A percentile compares a stretch with the other conserved stretches of the same genome.
Evolutionary conservation across 2,888 invertebrate species (phyloP).

Genomic region (Serripes groenlandicus): DNA sequence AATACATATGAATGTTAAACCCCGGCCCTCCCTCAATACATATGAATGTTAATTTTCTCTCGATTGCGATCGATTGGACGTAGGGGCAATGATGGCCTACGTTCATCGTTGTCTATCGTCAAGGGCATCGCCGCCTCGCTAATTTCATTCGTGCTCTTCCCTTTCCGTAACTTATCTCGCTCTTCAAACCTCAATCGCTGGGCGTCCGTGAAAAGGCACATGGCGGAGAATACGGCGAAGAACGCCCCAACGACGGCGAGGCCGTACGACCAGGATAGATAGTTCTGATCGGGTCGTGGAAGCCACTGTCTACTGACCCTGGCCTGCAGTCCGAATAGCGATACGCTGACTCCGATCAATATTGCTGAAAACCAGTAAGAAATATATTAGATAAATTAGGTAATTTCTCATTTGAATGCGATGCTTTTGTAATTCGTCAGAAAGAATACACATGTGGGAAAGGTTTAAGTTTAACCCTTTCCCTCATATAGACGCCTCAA

Average conservation of each 20-base stretch:
- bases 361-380: slow-evolving; percentile 89
- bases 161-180: background rate
- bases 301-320: slow-evolving; percentile 91
- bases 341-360: slow-evolving; percentile 90
- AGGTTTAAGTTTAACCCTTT: too few species aligned
- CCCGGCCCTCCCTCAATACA: background rate
- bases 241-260: slow-evolving; percentile 91
- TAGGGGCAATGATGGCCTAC: background rate
- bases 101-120: too few species aligned
- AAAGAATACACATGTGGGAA: too few species aligned
- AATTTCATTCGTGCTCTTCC: background rate
- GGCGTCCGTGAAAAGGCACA: slow-evolving; percentile 77
- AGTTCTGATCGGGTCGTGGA: slow-evolving; percentile 98
- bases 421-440: too few species aligned
- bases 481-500: too few species aligned
- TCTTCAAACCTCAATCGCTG: slow-evolving; percentile 46
- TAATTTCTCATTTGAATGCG: too few species aligned
- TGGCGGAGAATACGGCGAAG: slow-evolving; percentile 76
- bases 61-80: background rate
- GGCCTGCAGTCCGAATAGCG: slow-evolving; percentile 94
- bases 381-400: too few species aligned
- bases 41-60: background rate
- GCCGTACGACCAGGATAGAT: slow-evolving; percentile 97
- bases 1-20: too few species aligned
- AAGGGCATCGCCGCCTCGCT: background rate